Evolutionary conservation across 2,797 vertebrate genomes (phyloP), one percentile per base, ranked within the genome.

Genomic region (Coregonus suidteri): DNA sequence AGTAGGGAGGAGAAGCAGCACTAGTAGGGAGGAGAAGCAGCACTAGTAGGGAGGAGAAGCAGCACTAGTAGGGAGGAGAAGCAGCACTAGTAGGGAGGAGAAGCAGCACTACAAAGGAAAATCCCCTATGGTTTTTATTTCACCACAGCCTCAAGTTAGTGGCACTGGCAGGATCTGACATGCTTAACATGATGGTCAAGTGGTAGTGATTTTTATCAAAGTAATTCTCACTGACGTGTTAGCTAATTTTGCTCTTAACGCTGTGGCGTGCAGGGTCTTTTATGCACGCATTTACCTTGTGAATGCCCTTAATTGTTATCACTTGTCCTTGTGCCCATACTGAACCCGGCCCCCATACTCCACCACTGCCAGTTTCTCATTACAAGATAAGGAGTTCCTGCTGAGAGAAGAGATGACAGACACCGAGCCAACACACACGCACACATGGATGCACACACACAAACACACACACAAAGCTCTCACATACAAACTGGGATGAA

Each of bases 351-450:
- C 13, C n/a, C 35, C n/a, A 6, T 52, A 47, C 41, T 75, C 56
- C 66, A 78, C 67, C 75, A 15, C 71, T 78, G 51, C 52, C 67
- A 77, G 81, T 86, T 87, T 84, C 79, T 85, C 82, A 88, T 90
- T 89, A 86, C 15, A 35, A 90, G 88, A 91, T 91, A 88, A 90
- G 86, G 73, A 82, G 75, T 84, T 86, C 80, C 78, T 81, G 79
- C 82, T 82, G 79, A 85, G 83, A 85, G 78, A 78, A 64, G 30
- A 80, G 76, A 77, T 79, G 81, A 73, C 78, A 75, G 77, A 66
- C 70, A 81, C 18, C 4, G 73, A 59, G 64, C 53, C 53, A 53
- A 69, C 11, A 54, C 67, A 70, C 54, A 52, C 71, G 11, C 74
- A 67, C 41, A 47, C 41, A 47, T 0, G 5, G 1, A 41, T 6